Base-by-base conservation (phyloP, 2,888 invertebrate genomes). In the Drosophila limbata region DNA sequence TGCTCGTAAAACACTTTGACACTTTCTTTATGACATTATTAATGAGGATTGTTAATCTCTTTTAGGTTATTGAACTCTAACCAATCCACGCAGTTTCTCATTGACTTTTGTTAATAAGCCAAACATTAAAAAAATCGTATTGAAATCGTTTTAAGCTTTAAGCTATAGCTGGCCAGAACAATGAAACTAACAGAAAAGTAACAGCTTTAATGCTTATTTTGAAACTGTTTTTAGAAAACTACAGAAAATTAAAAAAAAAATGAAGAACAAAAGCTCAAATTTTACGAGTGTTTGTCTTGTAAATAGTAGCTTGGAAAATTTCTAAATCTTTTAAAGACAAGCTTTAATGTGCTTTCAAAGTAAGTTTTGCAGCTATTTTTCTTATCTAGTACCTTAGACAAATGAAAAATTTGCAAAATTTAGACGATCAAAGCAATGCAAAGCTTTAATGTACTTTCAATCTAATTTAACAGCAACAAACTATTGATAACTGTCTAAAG, bases 41-140 rank as follows among this genome's bases (percentile, higher is more conserved):
- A 68, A 75, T 65, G 62, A 55, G 47, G 57, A 6, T 31, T 53
- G 56, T 60, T 60, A 67, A 72, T 71, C 61, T 59, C 44, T 19
- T 21, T 66, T 60, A 50, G 85, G 85, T 85, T 81, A 76, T 65
- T 83, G 85, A 84, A 80, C 84, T 59, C 45, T 59, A 61, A 51
- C 60, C 57, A 48, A 63, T 69, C 69, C 10, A 25, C 44, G 17
- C 17, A 28, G 40, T 44, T 19, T 19, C 9, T 35, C 33, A 55
- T 33, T 21, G 21, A 21, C 21, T n/a, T n/a, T n/a, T 55, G 33
- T 21, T 44, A 10, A 35, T 15, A 21, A 35, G 11, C 33, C 2
- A 4, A 1, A 19, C 19, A 28, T 11, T 44, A 15, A 33, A 5
- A 4, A 13, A 33, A n/a, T 13, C 10, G 13, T 42, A 42, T 42